A percentile compares a stretch with the other conserved stretches of the same genome.
Conservation (phyloP, 2,797 vertebrate genomes). For the Tokudaia muenninki region DNA sequence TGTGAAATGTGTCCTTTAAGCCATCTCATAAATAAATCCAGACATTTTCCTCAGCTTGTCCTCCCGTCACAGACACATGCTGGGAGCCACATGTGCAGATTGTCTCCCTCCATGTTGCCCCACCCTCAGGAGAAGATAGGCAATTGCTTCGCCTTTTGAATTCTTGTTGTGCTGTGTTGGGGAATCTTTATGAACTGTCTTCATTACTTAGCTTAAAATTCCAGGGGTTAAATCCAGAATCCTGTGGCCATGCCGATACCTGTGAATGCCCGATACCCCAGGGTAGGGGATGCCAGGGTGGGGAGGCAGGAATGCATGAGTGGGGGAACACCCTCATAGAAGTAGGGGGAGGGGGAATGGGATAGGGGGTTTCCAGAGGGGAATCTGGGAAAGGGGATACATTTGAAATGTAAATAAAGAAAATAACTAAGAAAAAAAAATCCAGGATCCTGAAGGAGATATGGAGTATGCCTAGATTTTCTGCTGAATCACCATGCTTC, state of each 20-base stretch:
- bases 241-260: no score
- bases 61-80: slow-evolving; percentile 8
- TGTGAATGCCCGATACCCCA: no score
- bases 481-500: neutral
- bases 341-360: no score
- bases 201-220: slow-evolving; percentile 35
- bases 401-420: no score
- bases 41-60: slow-evolving; percentile 17
- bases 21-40: slow-evolving; percentile 73
- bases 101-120: slow-evolving; percentile 11
- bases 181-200: slow-evolving; percentile 18
- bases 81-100: slow-evolving; percentile 55
- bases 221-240: neutral
- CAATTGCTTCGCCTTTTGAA: slow-evolving; percentile 48
- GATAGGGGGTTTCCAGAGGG: no score
- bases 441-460: neutral
- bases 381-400: no score
- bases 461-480: neutral
- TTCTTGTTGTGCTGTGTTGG: neutral
- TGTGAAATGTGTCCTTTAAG: slow-evolving; percentile 75
- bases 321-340: no score
- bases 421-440: neutral
- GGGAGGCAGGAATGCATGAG: no score
- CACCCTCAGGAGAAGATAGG: neutral
- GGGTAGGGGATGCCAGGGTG: no score